These are phyloP conservation scores for Cerastis leucographa DNA, from an alignment of 2,888 invertebrate species.

Conservation along the genomic window DNA sequence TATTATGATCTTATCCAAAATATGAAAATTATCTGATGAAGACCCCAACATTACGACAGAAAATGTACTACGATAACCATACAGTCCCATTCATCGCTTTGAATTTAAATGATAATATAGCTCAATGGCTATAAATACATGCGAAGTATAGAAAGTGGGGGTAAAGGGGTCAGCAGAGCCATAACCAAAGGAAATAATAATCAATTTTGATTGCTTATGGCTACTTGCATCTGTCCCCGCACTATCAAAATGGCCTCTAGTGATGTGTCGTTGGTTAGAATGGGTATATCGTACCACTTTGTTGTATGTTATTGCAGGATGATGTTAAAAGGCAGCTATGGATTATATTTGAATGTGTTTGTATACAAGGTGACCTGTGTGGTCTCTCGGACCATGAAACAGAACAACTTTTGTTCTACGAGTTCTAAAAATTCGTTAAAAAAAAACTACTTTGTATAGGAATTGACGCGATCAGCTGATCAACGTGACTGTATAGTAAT, in stretches of 20 bases:
- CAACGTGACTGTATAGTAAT: too few relatives aligned
- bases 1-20: not conserved
- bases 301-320: conserved; percentile 22
- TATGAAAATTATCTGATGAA: conserved; percentile 28
- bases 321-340: not conserved
- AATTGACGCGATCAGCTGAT: not conserved
- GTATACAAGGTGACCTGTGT: not conserved
- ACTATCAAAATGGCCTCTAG: conserved; percentile 47
- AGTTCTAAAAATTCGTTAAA: not conserved
- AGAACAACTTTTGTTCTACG: not conserved
- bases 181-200: conserved; percentile 64
- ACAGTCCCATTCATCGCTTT: conserved; percentile 42
- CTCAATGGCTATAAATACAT: conserved; percentile 37
- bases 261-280: conserved; percentile 53
- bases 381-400: not conserved
- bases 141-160: conserved; percentile 34
- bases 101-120: conserved; percentile 63
- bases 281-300: conserved; percentile 37
- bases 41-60: conserved; percentile 8
- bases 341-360: not conserved
- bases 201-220: conserved; percentile 68
- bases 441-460: not conserved
- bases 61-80: conserved; percentile 41
- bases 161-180: conserved; percentile 49
- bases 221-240: conserved; percentile 60